phyloP scores from a whole-genome alignment of 1,140 invertebrate genomes.

The Drosophila nannoptera region DNA sequence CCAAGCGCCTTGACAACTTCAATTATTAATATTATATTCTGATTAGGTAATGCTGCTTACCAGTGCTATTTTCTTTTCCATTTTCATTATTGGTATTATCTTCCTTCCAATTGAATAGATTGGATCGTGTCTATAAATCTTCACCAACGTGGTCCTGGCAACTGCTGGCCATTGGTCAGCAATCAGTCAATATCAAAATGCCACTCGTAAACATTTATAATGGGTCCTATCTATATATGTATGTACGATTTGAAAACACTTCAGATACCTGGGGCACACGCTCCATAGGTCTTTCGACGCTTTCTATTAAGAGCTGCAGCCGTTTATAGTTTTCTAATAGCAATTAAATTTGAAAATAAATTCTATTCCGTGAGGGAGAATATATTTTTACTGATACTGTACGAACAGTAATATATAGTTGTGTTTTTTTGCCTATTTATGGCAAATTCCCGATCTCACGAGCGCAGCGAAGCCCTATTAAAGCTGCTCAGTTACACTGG shows the following conservation, averaged over 20 bases:
- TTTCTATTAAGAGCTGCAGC: no score
- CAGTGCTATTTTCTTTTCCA: neutral
- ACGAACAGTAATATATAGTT: no score
- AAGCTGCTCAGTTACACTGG: constrained; percentile 15
- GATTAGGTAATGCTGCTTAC: constrained; percentile 5
- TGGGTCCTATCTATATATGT: constrained; percentile 5
- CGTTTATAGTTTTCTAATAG: neutral
- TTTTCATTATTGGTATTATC: neutral
- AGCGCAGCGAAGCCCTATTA: no score
- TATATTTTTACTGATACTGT: no score
- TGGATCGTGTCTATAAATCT: constrained; percentile 33
- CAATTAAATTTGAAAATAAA: constrained; percentile 23
- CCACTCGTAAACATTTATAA: constrained; percentile 26
- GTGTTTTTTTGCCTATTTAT: no score
- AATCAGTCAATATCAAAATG: constrained; percentile 24
- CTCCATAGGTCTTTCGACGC: neutral
- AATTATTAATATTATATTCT: constrained; percentile 23
- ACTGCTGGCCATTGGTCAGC: constrained; percentile 4
- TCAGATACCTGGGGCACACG: constrained; percentile 18
- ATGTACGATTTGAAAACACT: constrained; percentile 32
- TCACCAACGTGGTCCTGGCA: neutral
- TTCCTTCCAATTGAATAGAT: neutral
- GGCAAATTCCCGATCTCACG: no score
- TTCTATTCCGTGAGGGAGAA: constrained; percentile 16
- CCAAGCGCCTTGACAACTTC: constrained; percentile 24